phyloP scores from a whole-genome alignment of 2,113 vertebrate genomes.

The Symphodus melops region DNA sequence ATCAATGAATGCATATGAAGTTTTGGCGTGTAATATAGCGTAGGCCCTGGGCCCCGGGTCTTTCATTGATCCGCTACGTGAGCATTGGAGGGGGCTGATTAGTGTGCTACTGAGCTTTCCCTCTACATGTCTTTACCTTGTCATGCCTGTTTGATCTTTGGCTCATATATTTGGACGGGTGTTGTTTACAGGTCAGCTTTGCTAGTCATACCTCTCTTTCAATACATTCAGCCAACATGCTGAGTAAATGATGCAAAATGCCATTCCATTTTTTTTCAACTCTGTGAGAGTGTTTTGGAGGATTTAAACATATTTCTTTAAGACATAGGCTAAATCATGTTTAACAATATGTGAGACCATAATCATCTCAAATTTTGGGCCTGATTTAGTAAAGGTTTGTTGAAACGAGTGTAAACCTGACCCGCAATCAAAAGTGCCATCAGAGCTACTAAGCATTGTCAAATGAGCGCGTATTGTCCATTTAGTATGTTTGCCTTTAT shows the following conservation, averaged over 20 bases:
- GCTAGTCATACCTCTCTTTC: slow-evolving; percentile 22
- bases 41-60: slow-evolving; percentile 84
- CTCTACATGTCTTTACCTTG: slow-evolving; percentile 73
- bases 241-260: not conserved
- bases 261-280: too few species aligned
- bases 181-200: slow-evolving; percentile 64
- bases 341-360: too few species aligned
- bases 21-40: slow-evolving; percentile 94
- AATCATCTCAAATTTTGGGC: too few species aligned
- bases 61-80: slow-evolving; percentile 84
- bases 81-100: slow-evolving; percentile 78
- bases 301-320: too few species aligned
- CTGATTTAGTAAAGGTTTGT: too few species aligned
- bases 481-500: too few species aligned
- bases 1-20: slow-evolving; percentile 99
- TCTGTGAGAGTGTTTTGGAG: too few species aligned
- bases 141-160: slow-evolving; percentile 73
- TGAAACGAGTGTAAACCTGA: too few species aligned
- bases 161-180: slow-evolving; percentile 64
- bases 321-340: too few species aligned
- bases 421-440: too few species aligned
- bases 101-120: slow-evolving; percentile 76
- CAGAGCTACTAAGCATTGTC: too few species aligned
- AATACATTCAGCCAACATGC: slow-evolving; percentile 16
- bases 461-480: too few species aligned